Conservation (phyloP, 1,140 invertebrate species). For the Chymomyza costata region DNA sequence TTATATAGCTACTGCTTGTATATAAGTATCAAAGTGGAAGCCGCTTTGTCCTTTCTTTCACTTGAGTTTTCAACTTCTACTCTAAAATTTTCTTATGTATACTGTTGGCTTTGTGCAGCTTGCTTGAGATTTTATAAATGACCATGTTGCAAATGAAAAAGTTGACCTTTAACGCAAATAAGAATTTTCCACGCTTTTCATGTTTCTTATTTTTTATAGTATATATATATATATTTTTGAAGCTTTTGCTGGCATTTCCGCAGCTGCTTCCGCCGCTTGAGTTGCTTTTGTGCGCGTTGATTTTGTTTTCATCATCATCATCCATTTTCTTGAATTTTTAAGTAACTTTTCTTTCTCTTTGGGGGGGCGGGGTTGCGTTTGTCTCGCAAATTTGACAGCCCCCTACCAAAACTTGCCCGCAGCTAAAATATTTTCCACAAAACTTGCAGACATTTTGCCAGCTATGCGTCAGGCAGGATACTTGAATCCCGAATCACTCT, state of each 20-base stretch:
- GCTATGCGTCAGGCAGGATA: constrained; percentile 14
- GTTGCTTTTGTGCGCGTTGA: constrained; percentile 49
- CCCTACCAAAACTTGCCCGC: constrained; percentile 6
- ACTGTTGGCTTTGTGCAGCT: constrained; percentile 7
- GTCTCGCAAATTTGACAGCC: constrained; percentile 26
- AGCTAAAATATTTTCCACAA: constrained; percentile 25
- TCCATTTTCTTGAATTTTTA: constrained; percentile 57
- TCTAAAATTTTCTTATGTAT: constrained; percentile 4
- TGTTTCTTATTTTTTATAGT: too few species aligned
- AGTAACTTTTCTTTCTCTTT: constrained; percentile 58
- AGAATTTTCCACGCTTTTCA: constrained; percentile 14
- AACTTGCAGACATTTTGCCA: constrained; percentile 44
- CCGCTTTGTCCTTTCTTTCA: background rate
- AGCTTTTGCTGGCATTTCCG: too few species aligned
- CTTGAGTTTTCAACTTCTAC: constrained; percentile 10
- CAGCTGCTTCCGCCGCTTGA: constrained; percentile 6
- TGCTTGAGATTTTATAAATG: constrained; percentile 37
- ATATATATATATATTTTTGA: too few species aligned
- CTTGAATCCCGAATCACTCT: background rate
- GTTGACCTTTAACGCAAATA: constrained; percentile 60
- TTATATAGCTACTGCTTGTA: background rate
- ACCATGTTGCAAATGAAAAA: constrained; percentile 59
- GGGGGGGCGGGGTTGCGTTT: too few species aligned
- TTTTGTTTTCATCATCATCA: constrained; percentile 45
- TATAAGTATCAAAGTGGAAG: background rate